These are phyloP conservation scores for Dryocosmus kuriphilus DNA, from an alignment of 2,888 invertebrate species.

Conservation along the genomic window DNA sequence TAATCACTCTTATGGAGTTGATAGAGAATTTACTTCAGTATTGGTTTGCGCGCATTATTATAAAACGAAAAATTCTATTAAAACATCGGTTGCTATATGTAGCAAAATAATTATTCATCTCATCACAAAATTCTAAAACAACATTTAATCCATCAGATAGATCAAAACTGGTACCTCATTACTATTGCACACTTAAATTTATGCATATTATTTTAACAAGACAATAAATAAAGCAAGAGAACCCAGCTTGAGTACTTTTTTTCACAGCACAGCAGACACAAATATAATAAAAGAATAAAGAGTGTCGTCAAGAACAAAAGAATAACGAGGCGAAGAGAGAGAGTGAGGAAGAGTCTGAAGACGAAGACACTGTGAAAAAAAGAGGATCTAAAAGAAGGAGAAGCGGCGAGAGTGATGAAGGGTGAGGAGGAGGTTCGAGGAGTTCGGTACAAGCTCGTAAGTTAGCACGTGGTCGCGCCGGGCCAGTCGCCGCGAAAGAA, in stretches of 20 bases:
- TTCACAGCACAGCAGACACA: constrained; percentile 19
- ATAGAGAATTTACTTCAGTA: no score
- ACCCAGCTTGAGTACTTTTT: constrained; percentile 19
- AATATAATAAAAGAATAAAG: constrained; percentile 40
- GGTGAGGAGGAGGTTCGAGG: constrained; percentile 51
- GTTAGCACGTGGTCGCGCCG: constrained; percentile 74
- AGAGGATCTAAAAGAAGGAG: constrained; percentile 52
- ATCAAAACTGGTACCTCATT: no score
- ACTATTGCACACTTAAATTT: no score
- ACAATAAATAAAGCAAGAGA: constrained; percentile 15
- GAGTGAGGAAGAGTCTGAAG: constrained; percentile 43
- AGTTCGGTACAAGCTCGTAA: constrained; percentile 71
- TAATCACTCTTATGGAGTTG: no score
- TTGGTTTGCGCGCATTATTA: no score
- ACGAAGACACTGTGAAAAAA: constrained; percentile 46
- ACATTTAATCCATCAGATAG: no score
- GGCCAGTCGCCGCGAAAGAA: constrained; percentile 63
- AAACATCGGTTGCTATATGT: no score
- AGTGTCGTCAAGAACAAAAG: constrained; percentile 39
- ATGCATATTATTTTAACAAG: background rate
- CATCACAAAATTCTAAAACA: no score
- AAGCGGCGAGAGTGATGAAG: constrained; percentile 56
- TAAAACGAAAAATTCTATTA: background rate
- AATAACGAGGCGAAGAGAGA: constrained; percentile 40
- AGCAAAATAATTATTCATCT: no score